Conservation (phyloP, 2,888 invertebrate genomes). For the Amphimallon solstitiale region DNA sequence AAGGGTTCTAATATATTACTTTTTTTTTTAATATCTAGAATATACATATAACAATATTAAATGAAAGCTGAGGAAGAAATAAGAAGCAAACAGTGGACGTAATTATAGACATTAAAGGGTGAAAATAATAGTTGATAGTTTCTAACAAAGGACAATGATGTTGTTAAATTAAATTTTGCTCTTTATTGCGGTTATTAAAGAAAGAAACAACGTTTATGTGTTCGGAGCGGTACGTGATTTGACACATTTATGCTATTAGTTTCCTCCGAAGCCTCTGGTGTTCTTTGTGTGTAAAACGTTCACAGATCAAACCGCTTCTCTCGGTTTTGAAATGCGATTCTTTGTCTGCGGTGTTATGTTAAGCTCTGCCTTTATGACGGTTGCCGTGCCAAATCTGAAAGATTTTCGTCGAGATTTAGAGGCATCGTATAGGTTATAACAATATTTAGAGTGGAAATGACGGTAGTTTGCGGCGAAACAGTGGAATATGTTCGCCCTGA, state of each 20-base stretch:
- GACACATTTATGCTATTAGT: slow-evolving; percentile 36
- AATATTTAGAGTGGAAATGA: slow-evolving; percentile 8
- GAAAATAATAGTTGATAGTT: too few species aligned
- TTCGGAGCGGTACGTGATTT: slow-evolving; percentile 26
- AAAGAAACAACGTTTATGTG: slow-evolving; percentile 10
- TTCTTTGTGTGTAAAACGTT: slow-evolving; percentile 33
- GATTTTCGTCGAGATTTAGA: slow-evolving; percentile 30
- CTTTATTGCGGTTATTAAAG: slow-evolving; percentile 4
- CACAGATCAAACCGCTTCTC: slow-evolving; percentile 32
- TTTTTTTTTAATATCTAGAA: too few species aligned
- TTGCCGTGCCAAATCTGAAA: slow-evolving; percentile 28
- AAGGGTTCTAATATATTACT: too few species aligned
- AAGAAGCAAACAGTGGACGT: too few species aligned
- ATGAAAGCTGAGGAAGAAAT: too few species aligned
- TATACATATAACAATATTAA: too few species aligned
- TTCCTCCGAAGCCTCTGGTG: slow-evolving; percentile 23
- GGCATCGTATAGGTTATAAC: neutral
- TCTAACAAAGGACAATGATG: too few species aligned
- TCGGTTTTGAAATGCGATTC: slow-evolving; percentile 37
- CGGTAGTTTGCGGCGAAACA: too few species aligned
- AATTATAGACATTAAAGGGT: too few species aligned
- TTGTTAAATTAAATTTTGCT: slow-evolving; percentile 17
- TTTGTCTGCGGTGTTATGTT: slow-evolving; percentile 35
- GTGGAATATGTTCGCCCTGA: too few species aligned
- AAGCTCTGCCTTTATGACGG: slow-evolving; percentile 36